phyloP scores from a whole-genome alignment of 1,140 invertebrate species.

The Heterodera carotae region DNA sequence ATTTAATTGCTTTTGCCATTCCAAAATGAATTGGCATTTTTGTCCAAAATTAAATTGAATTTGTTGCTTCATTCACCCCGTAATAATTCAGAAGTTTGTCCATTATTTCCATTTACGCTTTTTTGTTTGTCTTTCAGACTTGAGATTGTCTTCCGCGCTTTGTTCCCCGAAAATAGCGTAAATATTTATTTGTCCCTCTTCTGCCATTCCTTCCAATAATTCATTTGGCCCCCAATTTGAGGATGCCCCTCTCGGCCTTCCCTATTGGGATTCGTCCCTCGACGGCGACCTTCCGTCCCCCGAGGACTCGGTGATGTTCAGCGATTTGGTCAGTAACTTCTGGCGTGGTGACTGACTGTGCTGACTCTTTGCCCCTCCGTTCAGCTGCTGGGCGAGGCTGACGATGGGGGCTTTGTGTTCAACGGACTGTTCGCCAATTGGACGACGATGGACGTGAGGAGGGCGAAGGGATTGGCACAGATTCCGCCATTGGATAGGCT shows the following conservation, averaged over 20 bases:
- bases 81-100: too few relatives aligned
- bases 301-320: slow-evolving; percentile 65
- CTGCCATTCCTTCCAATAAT: not conserved
- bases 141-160: slow-evolving; percentile 41
- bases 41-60: too few relatives aligned
- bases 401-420: slow-evolving; percentile 47
- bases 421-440: slow-evolving; percentile 58
- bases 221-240: not conserved
- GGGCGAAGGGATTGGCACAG: not conserved
- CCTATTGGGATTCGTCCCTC: slow-evolving; percentile 67
- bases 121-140: slow-evolving; percentile 30
- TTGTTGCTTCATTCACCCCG: too few relatives aligned
- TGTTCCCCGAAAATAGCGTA: slow-evolving; percentile 47
- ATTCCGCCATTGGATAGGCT: too few relatives aligned
- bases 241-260: slow-evolving; percentile 61
- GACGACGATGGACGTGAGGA: slow-evolving; percentile 50
- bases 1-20: too few relatives aligned
- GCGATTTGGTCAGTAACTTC: slow-evolving; percentile 24
- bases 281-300: slow-evolving; percentile 65
- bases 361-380: not conserved
- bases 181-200: not conserved
- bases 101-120: slow-evolving; percentile 11
- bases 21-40: too few relatives aligned
- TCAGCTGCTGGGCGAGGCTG: slow-evolving; percentile 62
- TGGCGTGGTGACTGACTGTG: too few relatives aligned